Evolutionary conservation across 1,140 invertebrate genomes (phyloP).

Genomic region (Sycophila sp.): DNA sequence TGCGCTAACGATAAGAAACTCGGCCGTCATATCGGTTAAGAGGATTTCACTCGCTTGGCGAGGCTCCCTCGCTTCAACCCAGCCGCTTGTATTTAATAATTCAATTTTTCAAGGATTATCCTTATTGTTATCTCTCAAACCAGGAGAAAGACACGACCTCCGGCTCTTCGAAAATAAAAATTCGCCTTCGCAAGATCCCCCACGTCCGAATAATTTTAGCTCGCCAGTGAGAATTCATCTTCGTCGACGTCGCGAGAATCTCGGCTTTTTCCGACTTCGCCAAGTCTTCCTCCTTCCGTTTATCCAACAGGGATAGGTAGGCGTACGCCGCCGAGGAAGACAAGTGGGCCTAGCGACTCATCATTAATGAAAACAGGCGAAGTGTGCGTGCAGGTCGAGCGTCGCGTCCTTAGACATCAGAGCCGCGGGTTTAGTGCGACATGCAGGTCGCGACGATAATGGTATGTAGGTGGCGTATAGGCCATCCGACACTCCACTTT

Average conservation of each 20-base stretch:
- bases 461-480: neutral
- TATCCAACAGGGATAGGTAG: neutral
- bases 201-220: neutral
- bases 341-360: neutral
- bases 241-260: constrained; percentile 5
- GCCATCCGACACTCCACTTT: neutral
- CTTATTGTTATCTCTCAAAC: constrained; percentile 3
- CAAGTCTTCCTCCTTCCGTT: neutral
- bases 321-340: neutral
- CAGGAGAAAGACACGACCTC: neutral
- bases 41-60: constrained; percentile 24
- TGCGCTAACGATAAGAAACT: constrained; percentile 7
- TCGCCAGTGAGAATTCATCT: constrained; percentile 9
- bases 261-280: neutral
- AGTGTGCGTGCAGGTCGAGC: neutral
- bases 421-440: too few relatives aligned
- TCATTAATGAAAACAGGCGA: constrained; percentile 7
- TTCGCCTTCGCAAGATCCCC: neutral
- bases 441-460: neutral
- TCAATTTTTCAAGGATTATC: constrained; percentile 10
- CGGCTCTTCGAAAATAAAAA: constrained; percentile 10
- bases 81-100: constrained; percentile 28
- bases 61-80: too few relatives aligned
- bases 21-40: neutral
- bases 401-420: too few relatives aligned